Evolutionary conservation across 2,113 vertebrate genomes (phyloP), one percentile per base, ranked within the genome.

Genomic region (Hoplias malabaricus): DNA sequence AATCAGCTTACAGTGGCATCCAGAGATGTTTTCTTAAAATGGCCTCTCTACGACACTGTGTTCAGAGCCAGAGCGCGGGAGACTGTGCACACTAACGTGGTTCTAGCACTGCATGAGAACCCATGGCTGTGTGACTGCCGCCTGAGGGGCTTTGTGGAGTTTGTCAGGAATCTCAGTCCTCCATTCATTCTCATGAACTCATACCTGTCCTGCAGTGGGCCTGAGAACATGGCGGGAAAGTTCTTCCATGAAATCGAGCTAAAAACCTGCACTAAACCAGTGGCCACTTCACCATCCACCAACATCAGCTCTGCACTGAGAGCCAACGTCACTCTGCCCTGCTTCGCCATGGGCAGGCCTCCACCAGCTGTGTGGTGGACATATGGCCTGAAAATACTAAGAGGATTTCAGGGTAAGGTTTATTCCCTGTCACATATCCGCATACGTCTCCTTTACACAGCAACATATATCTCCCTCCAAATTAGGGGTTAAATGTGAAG

Each of bases 61-160:
- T 87, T 86, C 80, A 88, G 77, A 63, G 56, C 0, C 3, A 88
- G 85, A 4, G 88, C 84, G 72, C 76, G 75, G 9, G 75, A 71
- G 3, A 85, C 82, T 53, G 36, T 48, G 4, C 11, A 71, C 53
- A 81, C 94, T 31, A 94, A 92, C 0, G 88, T 90, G 0, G 93
- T 96, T 2, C 78, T 98, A 70, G 94, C 95, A 0, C 91, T 98
- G 21, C 94, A 98, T 3, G 90, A 94, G 80, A 98, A 98, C 34
- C 93, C 93, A 0, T 98, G 96, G 95, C 87, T 94, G 0, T 98
- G 96, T 3, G 95, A 98, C 88, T 98, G 95, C 70, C 93, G 93
- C 5, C 89, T 98, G 48, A 89, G 90, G 27, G 95, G 94, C n/a
- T 94, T 97, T 38, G 93, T 95, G 61, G 93, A 95, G 77, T 96